These are phyloP conservation scores for Oophaga pumilio DNA, from an alignment of 2,113 vertebrate genomes.

Conservation along the genomic window DNA sequence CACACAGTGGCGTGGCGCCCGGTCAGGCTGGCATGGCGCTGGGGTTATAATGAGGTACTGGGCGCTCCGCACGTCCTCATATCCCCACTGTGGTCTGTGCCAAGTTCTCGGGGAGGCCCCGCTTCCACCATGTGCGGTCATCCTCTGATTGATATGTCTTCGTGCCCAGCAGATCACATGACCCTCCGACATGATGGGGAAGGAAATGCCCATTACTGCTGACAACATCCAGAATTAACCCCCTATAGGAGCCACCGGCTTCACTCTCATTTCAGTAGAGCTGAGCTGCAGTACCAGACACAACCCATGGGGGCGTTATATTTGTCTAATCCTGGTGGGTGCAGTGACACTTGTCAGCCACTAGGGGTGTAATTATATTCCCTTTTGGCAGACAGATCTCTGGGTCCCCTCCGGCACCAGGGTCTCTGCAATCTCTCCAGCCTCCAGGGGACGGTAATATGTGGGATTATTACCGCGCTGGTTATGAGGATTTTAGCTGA, in stretches of 20 bases:
- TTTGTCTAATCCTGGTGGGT: too few species aligned
- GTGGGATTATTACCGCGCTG: too few species aligned
- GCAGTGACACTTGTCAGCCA: too few species aligned
- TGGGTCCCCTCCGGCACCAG: too few species aligned
- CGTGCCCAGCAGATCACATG: conserved; percentile 64
- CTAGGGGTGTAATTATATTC: too few species aligned
- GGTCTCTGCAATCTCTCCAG: too few species aligned
- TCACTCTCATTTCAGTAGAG: background rate
- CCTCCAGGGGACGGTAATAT: too few species aligned
- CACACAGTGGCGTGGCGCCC: background rate
- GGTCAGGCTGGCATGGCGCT: background rate
- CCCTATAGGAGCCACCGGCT: background rate
- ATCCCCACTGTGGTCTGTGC: conserved; percentile 46
- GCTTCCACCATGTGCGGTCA: conserved; percentile 16
- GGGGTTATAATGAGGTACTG: conserved; percentile 17
- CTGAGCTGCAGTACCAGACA: too few species aligned
- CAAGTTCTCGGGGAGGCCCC: conserved; percentile 43
- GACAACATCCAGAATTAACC: background rate
- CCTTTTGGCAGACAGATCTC: too few species aligned
- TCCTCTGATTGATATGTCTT: conserved; percentile 62
- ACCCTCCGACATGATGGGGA: conserved; percentile 55
- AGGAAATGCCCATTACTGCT: background rate
- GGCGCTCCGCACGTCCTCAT: conserved; percentile 54
- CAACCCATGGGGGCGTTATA: too few species aligned
- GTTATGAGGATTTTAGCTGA: too few species aligned